These are phyloP conservation scores for Sycon ciliatum DNA, from an alignment of 37 sponge, comb jelly and placozoan genomes.

Conservation along the genomic window DNA sequence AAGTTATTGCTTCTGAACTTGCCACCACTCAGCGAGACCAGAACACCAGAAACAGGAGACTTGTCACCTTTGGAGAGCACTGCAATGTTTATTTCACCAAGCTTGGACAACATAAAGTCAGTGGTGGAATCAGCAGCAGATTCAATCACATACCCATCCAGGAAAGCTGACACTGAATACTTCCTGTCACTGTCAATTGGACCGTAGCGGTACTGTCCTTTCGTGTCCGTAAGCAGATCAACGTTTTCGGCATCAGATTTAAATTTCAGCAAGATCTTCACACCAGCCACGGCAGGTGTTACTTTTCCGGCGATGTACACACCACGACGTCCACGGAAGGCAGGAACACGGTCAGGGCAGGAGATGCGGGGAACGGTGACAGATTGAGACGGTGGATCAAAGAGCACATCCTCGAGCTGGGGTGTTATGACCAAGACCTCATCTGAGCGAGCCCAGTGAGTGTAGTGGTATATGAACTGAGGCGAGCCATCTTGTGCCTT, in stretches of 20 bases:
- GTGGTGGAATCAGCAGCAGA: constrained; percentile 16
- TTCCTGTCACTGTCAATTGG: constrained; percentile 27
- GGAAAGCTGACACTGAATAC: constrained; percentile 23
- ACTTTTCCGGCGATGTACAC: constrained; percentile 43
- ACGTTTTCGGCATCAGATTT: constrained; percentile 12
- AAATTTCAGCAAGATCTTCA: constrained; percentile 39
- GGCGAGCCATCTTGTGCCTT: background rate
- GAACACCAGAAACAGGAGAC: constrained; percentile 36
- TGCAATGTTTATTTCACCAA: constrained; percentile 35
- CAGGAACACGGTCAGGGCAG: constrained; percentile 52
- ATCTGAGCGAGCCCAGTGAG: background rate
- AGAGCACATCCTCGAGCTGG: background rate
- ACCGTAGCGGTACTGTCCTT: constrained; percentile 51
- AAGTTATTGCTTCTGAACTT: constrained; percentile 48
- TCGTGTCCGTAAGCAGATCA: constrained; percentile 29
- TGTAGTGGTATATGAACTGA: background rate
- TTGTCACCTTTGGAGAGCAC: constrained; percentile 16
- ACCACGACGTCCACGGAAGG: constrained; percentile 52
- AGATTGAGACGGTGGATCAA: background rate
- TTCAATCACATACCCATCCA: constrained; percentile 47
- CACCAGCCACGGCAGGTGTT: constrained; percentile 19
- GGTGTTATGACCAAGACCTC: background rate
- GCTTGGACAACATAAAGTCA: constrained; percentile 48
- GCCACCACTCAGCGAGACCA: constrained; percentile 63
- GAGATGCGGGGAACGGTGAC: constrained; percentile 10